Evolutionary conservation across 2,113 vertebrate species (phyloP).

Genomic region (Nanger granti): DNA sequence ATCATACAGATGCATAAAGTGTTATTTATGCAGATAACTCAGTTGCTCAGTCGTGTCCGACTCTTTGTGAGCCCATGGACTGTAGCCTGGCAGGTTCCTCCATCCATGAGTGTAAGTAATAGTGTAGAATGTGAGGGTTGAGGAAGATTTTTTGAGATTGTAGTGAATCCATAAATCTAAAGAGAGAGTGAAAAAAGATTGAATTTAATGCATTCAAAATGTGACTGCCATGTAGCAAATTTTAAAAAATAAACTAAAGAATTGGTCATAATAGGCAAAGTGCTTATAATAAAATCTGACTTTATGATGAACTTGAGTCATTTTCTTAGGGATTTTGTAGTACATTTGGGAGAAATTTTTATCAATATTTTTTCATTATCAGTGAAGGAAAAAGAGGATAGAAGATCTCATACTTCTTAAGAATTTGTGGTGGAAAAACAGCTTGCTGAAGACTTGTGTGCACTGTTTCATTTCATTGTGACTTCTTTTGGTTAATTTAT

Average conservation of each 20-base stretch:
- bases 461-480: background rate
- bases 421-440: background rate
- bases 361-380: background rate
- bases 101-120: background rate
- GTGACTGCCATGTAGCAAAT: background rate
- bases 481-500: background rate
- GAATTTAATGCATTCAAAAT: background rate
- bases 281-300: constrained; percentile 22
- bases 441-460: background rate
- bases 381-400: background rate
- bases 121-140: background rate
- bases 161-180: background rate
- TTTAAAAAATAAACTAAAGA: background rate
- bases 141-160: background rate
- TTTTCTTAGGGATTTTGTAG: constrained; percentile 6
- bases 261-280: background rate
- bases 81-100: background rate
- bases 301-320: background rate
- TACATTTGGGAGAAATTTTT: constrained; percentile 6
- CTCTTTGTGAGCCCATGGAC: background rate
- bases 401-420: background rate
- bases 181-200: background rate
- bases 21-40: background rate
- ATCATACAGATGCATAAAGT: background rate
- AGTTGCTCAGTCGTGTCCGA: background rate